Evolutionary conservation across 2,113 vertebrate species (phyloP).

Genomic region (Chloropsis cyanopogon): DNA sequence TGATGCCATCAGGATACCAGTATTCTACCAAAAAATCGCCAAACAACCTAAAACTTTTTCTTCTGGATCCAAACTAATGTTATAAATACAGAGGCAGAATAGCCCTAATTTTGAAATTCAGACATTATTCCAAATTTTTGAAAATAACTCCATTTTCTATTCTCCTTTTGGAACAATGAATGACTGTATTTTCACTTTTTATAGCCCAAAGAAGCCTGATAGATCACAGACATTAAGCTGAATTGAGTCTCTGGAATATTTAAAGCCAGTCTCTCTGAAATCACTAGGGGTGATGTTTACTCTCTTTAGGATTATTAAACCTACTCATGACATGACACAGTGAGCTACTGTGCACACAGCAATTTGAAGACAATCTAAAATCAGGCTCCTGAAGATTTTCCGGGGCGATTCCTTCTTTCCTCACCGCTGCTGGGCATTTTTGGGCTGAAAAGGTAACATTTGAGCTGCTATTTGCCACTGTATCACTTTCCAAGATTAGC

Average conservation of each 20-base stretch:
- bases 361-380: background rate
- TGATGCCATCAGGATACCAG: background rate
- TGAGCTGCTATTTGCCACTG: background rate
- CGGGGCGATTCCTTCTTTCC: background rate
- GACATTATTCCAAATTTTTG: background rate
- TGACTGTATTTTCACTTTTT: background rate
- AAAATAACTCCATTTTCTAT: background rate
- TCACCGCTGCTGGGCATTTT: rapidly evolving
- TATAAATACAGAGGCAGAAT: background rate
- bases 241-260: background rate
- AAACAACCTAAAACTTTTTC: background rate
- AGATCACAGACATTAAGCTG: background rate
- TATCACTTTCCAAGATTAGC: background rate
- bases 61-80: background rate
- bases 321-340: background rate
- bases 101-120: background rate
- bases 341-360: background rate
- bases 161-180: background rate
- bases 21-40: background rate
- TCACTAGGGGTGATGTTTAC: background rate
- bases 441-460: background rate
- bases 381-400: background rate
- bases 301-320: background rate
- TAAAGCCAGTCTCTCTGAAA: background rate
- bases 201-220: background rate